Conservation (phyloP, 2,797 vertebrate species). For the Phoxinus dragarum region DNA sequence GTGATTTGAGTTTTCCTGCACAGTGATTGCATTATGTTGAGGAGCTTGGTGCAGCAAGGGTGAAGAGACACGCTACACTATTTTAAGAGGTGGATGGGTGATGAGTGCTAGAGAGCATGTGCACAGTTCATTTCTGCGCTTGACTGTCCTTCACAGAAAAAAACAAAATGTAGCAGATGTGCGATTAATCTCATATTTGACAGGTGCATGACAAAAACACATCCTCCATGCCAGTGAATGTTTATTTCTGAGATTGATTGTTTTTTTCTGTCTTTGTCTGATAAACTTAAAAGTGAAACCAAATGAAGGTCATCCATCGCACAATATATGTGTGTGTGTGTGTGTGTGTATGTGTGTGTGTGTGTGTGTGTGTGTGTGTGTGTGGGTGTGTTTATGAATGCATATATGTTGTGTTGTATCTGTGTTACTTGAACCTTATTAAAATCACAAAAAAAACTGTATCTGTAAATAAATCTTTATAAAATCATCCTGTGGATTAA, state of each 20-base stretch:
- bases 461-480: not conserved
- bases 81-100: constrained; percentile 39
- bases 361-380: no score
- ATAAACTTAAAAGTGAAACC: not conserved
- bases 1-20: constrained; percentile 42
- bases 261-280: not conserved
- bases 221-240: not conserved
- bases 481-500: not conserved
- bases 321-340: no score
- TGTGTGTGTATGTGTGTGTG: no score
- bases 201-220: constrained; percentile 29
- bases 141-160: constrained; percentile 33
- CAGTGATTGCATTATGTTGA: constrained; percentile 55
- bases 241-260: constrained; percentile 20
- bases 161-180: constrained; percentile 39
- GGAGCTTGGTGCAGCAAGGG: constrained; percentile 26
- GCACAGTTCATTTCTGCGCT: constrained; percentile 24
- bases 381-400: not conserved
- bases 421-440: not conserved
- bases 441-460: not conserved
- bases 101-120: constrained; percentile 17
- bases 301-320: not conserved
- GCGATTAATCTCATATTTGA: constrained; percentile 13
- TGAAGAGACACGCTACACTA: not conserved
- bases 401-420: not conserved